A percentile compares a stretch with the other conserved stretches of the same genome.
Conservation (phyloP, 2,113 vertebrate species). For the Amazona vittata region DNA sequence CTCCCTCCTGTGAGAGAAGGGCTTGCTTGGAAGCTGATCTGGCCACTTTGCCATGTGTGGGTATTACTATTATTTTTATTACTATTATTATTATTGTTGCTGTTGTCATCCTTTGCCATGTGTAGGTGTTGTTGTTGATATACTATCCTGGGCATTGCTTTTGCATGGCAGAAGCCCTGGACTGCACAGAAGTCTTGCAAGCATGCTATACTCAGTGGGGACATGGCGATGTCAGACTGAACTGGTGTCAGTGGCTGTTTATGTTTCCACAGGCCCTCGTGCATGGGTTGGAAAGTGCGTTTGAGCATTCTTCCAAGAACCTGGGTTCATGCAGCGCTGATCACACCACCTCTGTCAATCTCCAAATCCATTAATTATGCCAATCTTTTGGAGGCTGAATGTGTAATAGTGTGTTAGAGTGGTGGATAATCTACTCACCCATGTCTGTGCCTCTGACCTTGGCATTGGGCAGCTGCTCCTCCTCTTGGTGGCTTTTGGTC, state of each 20-base stretch:
- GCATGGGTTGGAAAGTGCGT: neutral
- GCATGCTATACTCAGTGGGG: rapidly evolving
- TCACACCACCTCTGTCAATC: neutral
- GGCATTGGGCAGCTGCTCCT: neutral
- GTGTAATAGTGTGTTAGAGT: rapidly evolving
- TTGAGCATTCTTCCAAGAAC: neutral
- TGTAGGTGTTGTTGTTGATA: neutral
- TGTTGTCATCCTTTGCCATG: neutral
- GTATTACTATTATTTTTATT: neutral
- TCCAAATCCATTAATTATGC: neutral
- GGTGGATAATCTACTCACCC: neutral
- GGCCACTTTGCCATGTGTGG: neutral
- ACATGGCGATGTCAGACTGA: rapidly evolving
- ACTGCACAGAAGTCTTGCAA: neutral
- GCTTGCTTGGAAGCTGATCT: neutral
- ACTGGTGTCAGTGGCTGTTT: neutral
- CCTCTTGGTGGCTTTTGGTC: neutral
- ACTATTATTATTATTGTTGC: neutral
- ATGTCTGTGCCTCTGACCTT: neutral
- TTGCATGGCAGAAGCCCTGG: neutral
- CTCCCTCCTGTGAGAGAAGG: neutral
- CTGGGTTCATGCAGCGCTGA: neutral
- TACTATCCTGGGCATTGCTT: neutral
- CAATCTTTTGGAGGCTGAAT: neutral
- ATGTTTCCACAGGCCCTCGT: neutral